phyloP scores from a whole-genome alignment of 2,888 invertebrate genomes.

The Eupithecia vulgata region DNA sequence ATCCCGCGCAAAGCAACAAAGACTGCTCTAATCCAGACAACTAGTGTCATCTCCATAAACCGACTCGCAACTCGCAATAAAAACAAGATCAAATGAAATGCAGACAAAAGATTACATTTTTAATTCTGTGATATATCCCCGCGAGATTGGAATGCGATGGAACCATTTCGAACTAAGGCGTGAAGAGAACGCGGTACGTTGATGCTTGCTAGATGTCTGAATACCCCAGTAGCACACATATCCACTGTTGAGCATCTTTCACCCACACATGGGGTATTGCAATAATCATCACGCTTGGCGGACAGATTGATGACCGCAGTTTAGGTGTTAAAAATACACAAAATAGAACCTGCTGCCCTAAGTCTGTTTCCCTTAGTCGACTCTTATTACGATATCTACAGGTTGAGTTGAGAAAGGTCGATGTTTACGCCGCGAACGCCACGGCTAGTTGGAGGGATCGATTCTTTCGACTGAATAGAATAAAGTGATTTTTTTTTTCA shows the following conservation, averaged over 20 bases:
- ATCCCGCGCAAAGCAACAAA: conserved; percentile 16
- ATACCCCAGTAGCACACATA: too few species aligned
- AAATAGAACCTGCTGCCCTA: too few species aligned
- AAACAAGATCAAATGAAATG: conserved; percentile 59
- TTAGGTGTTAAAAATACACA: not conserved
- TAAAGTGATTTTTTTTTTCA: not conserved
- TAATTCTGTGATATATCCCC: conserved; percentile 54
- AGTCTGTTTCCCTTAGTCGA: too few species aligned
- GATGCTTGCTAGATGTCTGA: not conserved
- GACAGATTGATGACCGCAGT: not conserved
- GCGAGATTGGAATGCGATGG: not conserved
- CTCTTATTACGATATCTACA: too few species aligned
- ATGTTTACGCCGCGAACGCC: not conserved
- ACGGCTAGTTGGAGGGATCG: not conserved
- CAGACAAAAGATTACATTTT: conserved; percentile 67
- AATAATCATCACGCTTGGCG: too few species aligned
- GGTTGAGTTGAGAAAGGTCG: not conserved
- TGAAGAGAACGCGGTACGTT: not conserved
- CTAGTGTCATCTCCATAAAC: conserved; percentile 55
- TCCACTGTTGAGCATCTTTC: not conserved
- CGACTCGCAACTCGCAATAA: conserved; percentile 54
- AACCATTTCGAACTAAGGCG: not conserved
- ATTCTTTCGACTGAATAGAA: not conserved
- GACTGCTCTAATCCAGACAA: conserved; percentile 29
- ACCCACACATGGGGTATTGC: not conserved